phyloP scores from a whole-genome alignment of 2,113 vertebrate species.

The Pomatostomus ruficeps region DNA sequence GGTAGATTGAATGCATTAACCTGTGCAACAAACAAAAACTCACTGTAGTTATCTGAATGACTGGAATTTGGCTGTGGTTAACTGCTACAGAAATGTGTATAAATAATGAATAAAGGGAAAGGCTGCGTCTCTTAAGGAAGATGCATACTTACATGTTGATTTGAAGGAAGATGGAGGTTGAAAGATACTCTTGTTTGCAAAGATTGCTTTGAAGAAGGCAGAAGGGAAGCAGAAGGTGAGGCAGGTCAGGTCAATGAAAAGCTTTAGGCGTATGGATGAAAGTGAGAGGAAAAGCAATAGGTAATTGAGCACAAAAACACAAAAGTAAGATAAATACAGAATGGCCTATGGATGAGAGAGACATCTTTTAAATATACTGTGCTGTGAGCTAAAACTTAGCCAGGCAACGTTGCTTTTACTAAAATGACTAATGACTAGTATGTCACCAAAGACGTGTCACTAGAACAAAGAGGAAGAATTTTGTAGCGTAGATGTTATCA shows the following conservation, averaged over 20 bases:
- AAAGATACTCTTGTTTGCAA: not conserved
- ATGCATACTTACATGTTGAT: not conserved
- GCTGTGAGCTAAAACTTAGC: not conserved
- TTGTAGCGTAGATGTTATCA: not conserved
- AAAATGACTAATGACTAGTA: not conserved
- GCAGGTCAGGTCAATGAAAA: not conserved
- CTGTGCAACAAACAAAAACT: not conserved
- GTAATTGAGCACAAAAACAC: not conserved
- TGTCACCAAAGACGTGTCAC: not conserved
- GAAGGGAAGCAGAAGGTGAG: not conserved
- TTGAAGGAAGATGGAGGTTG: not conserved
- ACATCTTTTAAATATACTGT: not conserved
- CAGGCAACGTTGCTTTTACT: not conserved
- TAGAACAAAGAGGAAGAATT: not conserved
- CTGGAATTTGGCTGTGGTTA: not conserved
- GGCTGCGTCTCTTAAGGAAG: not conserved
- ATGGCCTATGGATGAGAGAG: not conserved
- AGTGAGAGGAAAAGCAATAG: not conserved
- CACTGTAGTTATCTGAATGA: not conserved
- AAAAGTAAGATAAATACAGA: not conserved
- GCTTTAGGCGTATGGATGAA: not conserved
- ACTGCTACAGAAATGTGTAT: not conserved
- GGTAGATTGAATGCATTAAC: not conserved
- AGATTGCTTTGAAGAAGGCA: not conserved
- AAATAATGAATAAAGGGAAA: not conserved